Base-by-base conservation (phyloP, 2,888 invertebrate genomes). In the Craniophora ligustri region DNA sequence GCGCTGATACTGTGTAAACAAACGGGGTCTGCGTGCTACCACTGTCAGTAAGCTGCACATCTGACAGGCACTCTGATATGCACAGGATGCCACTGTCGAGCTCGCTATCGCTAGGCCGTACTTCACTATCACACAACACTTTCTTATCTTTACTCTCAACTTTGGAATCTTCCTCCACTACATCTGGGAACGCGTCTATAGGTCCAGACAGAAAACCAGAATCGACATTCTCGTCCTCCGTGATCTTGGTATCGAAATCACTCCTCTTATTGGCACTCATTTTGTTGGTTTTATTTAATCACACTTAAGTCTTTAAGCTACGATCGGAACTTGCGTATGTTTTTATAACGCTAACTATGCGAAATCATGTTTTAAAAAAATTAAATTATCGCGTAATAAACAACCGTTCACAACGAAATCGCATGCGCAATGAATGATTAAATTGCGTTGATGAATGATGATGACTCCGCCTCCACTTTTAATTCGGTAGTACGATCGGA, bases 51-150 rank as follows among this genome's bases (percentile, higher is more conserved):
- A 73, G 75, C 58, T 79, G 61, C 39, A 74, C 68, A 21, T 67
- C 57, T 76, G 79, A 79, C 69, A 73, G 55, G 81, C 61, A 96
- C 86, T 94, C 94, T 62, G 95, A 94, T 68, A 97, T 50, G 88
- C 94, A 82, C 96, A 79, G 54, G 18, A 88, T 92, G 74, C 96
- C 96, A 91, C 96, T 95, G 82, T 97, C 96, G 51, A 95, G 85
- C 45, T 81, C 78, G 49, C 53, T 75, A 30, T 78, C 72, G 32
- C 45, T 36, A 32, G 67, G 38, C 36, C 55, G 51, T 44, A 59
- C 39, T 48, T 48, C 69, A 73, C 75, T 72, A 60, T 72, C 82
- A 85, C 80, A 62, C 44, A 63, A 71, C 79, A 79, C 81, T 76
- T 75, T 78, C 64, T 76, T 77, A 55, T 78, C 76, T 71, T 72